Percentiles rank a stretch among this genome's conserved stretches.
Conservation (phyloP, 2,888 invertebrate species). For the Drosophila neonasuta region DNA sequence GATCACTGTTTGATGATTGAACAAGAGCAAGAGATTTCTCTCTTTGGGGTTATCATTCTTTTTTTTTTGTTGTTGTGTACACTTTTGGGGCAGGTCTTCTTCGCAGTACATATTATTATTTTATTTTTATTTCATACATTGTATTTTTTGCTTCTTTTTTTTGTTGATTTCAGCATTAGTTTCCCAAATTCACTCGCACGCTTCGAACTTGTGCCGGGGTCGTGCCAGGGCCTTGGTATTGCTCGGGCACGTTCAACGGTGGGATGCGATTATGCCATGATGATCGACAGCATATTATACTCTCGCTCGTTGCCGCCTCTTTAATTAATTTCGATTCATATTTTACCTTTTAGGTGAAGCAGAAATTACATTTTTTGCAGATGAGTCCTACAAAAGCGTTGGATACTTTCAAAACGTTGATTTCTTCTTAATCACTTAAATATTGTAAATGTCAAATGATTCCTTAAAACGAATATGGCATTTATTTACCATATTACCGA, state of each 20-base stretch:
- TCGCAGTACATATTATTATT: conserved; percentile 11
- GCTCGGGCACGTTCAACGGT: conserved; percentile 31
- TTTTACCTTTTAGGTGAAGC: background rate
- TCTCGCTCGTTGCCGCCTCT: conserved; percentile 4
- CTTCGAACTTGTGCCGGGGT: conserved; percentile 46
- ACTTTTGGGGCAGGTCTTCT: conserved; percentile 46
- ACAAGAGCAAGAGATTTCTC: conserved; percentile 33
- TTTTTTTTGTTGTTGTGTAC: conserved; percentile 7
- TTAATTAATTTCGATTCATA: background rate
- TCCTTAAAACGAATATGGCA: no score
- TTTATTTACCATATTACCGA: no score
- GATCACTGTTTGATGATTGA: conserved; percentile 5
- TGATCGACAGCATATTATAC: conserved; percentile 3
- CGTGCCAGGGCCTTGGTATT: conserved; percentile 49
- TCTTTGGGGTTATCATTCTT: conserved; percentile 15
- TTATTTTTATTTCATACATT: background rate
- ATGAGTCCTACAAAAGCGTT: no score
- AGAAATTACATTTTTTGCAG: no score
- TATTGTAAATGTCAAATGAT: no score
- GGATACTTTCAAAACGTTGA: no score
- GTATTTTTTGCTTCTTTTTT: background rate
- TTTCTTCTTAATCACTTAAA: no score
- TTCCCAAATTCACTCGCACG: conserved; percentile 34
- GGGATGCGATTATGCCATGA: conserved; percentile 8
- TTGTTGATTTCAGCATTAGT: conserved; percentile 16